Evolutionary conservation across 2,113 vertebrate species (phyloP).

Genomic region (Passer domesticus): DNA sequence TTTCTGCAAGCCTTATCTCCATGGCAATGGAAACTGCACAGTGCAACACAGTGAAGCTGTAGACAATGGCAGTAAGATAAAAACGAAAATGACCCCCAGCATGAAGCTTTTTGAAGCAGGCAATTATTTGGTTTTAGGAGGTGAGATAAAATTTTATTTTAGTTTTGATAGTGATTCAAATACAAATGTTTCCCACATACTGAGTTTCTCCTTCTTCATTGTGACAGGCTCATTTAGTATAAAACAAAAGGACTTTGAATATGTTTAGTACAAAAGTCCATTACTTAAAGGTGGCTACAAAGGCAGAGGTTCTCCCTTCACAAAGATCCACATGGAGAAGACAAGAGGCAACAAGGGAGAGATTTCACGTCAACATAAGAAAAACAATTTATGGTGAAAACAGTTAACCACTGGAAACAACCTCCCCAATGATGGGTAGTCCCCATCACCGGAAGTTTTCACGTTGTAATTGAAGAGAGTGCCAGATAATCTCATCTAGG

Average conservation of each 20-base stretch:
- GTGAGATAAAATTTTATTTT: background rate
- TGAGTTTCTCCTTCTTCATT: background rate
- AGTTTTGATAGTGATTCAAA: background rate
- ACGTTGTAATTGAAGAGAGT: background rate
- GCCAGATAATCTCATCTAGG: background rate
- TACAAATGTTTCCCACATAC: background rate
- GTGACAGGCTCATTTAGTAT: background rate
- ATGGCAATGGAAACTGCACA: slow-evolving; percentile 43
- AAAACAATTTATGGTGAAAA: background rate
- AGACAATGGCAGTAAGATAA: background rate
- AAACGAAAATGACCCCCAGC: background rate
- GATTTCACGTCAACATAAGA: background rate
- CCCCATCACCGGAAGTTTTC: background rate
- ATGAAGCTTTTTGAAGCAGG: background rate
- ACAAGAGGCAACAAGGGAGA: background rate
- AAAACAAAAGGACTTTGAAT: background rate
- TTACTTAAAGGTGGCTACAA: background rate
- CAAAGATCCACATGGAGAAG: background rate
- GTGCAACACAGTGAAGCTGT: background rate
- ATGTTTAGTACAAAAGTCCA: background rate
- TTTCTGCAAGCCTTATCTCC: slow-evolving; percentile 54
- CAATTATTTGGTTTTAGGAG: background rate
- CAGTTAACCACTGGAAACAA: background rate
- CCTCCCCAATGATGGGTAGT: background rate
- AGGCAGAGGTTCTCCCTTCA: background rate